Base-by-base conservation (phyloP, 2,888 invertebrate genomes). In the Cylindroiulus punctatus region DNA sequence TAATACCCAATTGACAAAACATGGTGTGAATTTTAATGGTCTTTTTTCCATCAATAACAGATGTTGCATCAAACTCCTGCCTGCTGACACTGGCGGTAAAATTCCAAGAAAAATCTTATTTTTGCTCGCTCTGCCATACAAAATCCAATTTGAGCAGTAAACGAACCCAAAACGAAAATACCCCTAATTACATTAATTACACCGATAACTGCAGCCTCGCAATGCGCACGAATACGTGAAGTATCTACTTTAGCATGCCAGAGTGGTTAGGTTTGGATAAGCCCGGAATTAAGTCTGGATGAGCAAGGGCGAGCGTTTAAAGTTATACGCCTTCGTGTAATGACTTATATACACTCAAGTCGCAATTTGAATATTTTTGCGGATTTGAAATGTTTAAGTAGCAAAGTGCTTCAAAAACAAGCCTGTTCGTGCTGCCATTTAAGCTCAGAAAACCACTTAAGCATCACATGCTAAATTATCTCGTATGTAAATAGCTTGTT, bases 401-500 rank as follows among this genome's bases (percentile, higher is more conserved):
- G 57, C 57, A 65, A 26, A 65, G 57, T 65, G 57, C 57, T 65
- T 65, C 26, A 22, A 12, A 22, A 65, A 65, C 57, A 65, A 10
- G 57, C 57, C 22, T 65, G 22, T 65, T 26, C 26, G 3, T 65
- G 57, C n/a, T 19, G 26, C 57, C 57, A 22, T 65, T 65, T 65
- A 65, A 65, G 57, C 57, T 65, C 22, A n/a, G 22, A 65, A n/a
- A 65, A 65, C 57, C 57, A 65, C 57, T 22, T 57, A n/a, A 57
- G 57, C 57, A 57, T 57, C 57, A 57, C 57, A 57, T 57, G 57
- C n/a, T 57, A 57, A 57, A 57, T 57, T 57, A 57, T 57, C 57
- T 57, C 57, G 57, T n/a, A 57, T 57, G 57, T 57, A 57, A 57
- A 57, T 57, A 57, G 57, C 57, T 57, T n/a, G n/a, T 57, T 57